Evolutionary conservation across 2,113 vertebrate genomes (phyloP).

Genomic region (Vulpes ferrilata): DNA sequence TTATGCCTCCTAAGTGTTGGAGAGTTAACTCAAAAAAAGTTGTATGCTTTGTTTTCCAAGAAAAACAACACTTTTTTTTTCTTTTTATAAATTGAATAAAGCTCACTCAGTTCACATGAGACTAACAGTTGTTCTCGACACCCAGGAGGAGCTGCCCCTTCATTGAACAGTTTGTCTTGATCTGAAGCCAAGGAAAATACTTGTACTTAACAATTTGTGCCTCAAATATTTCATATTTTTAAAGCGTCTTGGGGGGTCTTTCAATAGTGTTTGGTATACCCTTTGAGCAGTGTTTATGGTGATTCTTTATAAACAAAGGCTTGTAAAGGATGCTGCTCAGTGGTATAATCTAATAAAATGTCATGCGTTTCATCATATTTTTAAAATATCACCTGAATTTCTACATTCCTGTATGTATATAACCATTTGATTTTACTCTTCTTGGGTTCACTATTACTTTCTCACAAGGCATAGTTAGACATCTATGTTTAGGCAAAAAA

Average conservation of each 20-base stretch:
- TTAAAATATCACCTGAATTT: not conserved
- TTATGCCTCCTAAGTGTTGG: constrained; percentile 44
- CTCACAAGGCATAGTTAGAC: not conserved
- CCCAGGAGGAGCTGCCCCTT: constrained; percentile 69
- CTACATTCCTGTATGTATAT: not conserved
- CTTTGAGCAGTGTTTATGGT: constrained; percentile 73
- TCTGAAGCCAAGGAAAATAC: constrained; percentile 82
- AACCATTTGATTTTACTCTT: not conserved
- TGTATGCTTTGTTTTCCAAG: constrained; percentile 70
- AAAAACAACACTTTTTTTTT: constrained; percentile 44
- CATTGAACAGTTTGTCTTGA: constrained; percentile 80
- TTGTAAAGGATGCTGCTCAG: constrained; percentile 55
- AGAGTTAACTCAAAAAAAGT: not conserved
- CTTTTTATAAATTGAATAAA: constrained; percentile 80
- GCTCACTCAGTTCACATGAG: constrained; percentile 72
- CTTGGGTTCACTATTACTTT: constrained; percentile 33
- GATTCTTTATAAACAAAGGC: constrained; percentile 69
- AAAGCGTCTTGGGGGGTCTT: constrained; percentile 25
- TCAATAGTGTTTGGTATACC: constrained; percentile 56
- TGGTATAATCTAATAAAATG: constrained; percentile 30
- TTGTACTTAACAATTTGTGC: constrained; percentile 59
- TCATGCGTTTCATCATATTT: not conserved
- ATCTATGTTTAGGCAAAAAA: not conserved
- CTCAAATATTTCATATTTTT: constrained; percentile 66
- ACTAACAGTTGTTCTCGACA: constrained; percentile 75